These are phyloP conservation scores for Galleria mellonella DNA, from an alignment of 1,140 invertebrate species.

Conservation along the genomic window DNA sequence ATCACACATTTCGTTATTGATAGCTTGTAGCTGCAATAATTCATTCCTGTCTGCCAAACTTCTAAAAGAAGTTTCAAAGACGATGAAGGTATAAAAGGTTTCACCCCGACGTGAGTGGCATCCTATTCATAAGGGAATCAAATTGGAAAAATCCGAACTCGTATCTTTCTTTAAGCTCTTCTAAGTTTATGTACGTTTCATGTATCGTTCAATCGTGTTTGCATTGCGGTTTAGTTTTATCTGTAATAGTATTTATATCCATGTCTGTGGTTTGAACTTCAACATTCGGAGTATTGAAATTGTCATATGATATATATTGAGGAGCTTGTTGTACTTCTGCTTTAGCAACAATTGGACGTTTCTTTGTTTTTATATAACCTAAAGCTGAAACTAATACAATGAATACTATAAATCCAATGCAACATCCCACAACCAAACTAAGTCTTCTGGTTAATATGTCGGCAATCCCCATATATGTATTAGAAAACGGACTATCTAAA, in stretches of 20 bases:
- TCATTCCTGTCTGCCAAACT: slow-evolving; percentile 42
- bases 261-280: slow-evolving; percentile 62
- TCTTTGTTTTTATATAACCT: slow-evolving; percentile 91
- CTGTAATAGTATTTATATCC: slow-evolving; percentile 58
- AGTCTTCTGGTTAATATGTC: slow-evolving; percentile 84
- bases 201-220: slow-evolving; percentile 6
- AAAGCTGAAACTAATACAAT: slow-evolving; percentile 86
- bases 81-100: slow-evolving; percentile 30
- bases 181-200: slow-evolving; percentile 15
- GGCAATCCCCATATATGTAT: slow-evolving; percentile 78
- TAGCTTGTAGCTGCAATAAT: slow-evolving; percentile 37
- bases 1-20: slow-evolving; percentile 50
- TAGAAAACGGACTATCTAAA: slow-evolving; percentile 79
- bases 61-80: slow-evolving; percentile 27
- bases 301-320: slow-evolving; percentile 74
- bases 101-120: slow-evolving; percentile 22
- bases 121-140: slow-evolving; percentile 28
- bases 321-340: slow-evolving; percentile 77
- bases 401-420: slow-evolving; percentile 89
- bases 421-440: slow-evolving; percentile 88
- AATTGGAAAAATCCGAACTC: slow-evolving; percentile 23
- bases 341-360: slow-evolving; percentile 84
- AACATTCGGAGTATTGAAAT: slow-evolving; percentile 60
- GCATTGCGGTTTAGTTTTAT: slow-evolving; percentile 42
- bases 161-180: slow-evolving; percentile 14